These are phyloP conservation scores for Sitophilus oryzae DNA, from an alignment of 1,140 invertebrate species.

Conservation along the genomic window DNA sequence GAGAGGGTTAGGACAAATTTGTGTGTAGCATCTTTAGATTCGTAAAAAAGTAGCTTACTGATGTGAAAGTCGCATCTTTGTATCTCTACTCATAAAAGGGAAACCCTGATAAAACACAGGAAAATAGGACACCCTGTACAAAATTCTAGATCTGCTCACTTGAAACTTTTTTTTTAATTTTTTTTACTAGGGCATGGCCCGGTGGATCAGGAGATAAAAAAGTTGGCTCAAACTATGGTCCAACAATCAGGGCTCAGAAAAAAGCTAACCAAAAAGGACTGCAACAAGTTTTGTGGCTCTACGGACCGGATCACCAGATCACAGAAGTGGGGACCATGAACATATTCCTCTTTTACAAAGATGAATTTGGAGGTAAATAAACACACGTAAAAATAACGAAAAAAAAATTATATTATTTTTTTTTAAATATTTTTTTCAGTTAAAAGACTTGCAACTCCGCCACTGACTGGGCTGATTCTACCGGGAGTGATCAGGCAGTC, in stretches of 20 bases:
- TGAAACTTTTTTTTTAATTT: not conserved
- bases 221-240: slow-evolving; percentile 91
- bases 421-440: slow-evolving; percentile 53
- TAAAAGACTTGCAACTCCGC: slow-evolving; percentile 89
- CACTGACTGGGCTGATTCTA: slow-evolving; percentile 83
- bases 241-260: slow-evolving; percentile 77
- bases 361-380: slow-evolving; percentile 83
- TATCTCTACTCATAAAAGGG: too few species aligned
- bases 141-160: not conserved
- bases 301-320: slow-evolving; percentile 86
- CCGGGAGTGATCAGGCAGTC: slow-evolving; percentile 90
- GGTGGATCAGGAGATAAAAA: slow-evolving; percentile 92
- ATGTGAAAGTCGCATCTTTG: too few species aligned
- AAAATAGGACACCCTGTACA: too few species aligned
- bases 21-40: too few species aligned
- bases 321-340: slow-evolving; percentile 99
- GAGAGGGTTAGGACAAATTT: too few species aligned
- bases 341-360: slow-evolving; percentile 84
- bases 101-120: too few species aligned
- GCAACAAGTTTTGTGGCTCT: slow-evolving; percentile 97
- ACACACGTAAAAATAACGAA: too few species aligned
- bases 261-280: slow-evolving; percentile 72
- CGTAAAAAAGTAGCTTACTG: too few species aligned
- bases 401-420: slow-evolving; percentile 5
- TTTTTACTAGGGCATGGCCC: slow-evolving; percentile 74